Evolutionary conservation across 2,113 vertebrate species (phyloP), one percentile per base, ranked within the genome.

Genomic region (Noturus placidus): DNA sequence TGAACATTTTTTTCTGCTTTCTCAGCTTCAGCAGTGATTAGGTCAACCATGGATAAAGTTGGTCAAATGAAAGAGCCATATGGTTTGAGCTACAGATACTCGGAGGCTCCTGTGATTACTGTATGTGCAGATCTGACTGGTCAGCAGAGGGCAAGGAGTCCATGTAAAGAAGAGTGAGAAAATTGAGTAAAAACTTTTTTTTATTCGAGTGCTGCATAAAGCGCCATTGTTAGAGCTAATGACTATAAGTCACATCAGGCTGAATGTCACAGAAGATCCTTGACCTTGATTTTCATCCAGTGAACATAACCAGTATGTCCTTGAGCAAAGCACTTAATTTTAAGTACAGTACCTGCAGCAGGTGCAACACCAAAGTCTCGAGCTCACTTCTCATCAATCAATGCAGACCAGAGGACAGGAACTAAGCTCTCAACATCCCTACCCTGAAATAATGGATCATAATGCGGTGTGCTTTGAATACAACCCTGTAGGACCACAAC

Each of bases 361-460:
- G 81, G 81, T 63, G 81, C 81, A 65, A n/a, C 35, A 63, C 35
- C 59, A 19, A 50, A 42, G 38, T 50, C 50, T 67, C 7, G 1
- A 30, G 38, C 42, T 65, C 7, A 30, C 7, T n/a, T 25, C 61
- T 83, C 82, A 83, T 83, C 82, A 83, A 83, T 83, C 82, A 83
- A 20, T 19, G 9, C 25, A 50, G 82, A 38, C 25, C 19, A 13
- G 59, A 46, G 57, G 35, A 50, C 67, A 15, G 79, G 79, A 82
- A 83, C 67, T 83, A 27, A 67, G 82, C 38, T 63, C 61, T 50
- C 82, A 67, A 30, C 61, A 50, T 83, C 35, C 33, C 56, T 42
- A 6, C 79, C 56, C 10, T 59, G 20, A 42, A 82, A 82, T 82
- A 82, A 82, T 82, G 79, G 33, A 61, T 42, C 56, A 9, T 61